Base-by-base conservation (phyloP, 2,113 vertebrate species). In the Poeciliopsis turrubarensis region DNA sequence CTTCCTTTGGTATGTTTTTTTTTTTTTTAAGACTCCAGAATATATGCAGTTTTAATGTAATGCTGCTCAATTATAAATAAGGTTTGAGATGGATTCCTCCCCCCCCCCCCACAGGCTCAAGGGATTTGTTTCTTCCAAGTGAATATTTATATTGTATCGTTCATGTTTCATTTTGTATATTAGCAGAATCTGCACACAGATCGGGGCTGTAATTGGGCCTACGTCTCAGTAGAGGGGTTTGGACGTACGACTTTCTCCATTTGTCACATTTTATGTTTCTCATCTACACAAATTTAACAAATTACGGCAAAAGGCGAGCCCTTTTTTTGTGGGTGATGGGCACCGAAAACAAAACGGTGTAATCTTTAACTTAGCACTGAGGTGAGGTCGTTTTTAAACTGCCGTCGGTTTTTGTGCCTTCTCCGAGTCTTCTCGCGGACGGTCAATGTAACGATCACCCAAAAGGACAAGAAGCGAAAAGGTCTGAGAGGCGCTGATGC, bases 371-470 rank as follows among this genome's bases (percentile, higher is more conserved):
- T 73, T 78, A n/a, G 63, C 71, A 72, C 29, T 61, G 54, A 44
- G 57, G n/a, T 70, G 54, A 73, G 84, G 66, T 77, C 17, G 25
- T 29, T 78, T 67, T 80, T 72, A 54, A 65, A 14, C 65, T 75
- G 57, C 68, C 71, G 77, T 72, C 74, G 25, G 27, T 62, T 41
- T 31, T 47, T 65, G 12, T 60, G 29, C 60, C 9, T 2, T 22
- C 7, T 37, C 60, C 30, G 10, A n/a, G 51, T 57, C 19, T 65
- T n/a, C 26, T 37, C 19, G n/a, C 31, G n/a, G 22, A 37, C 2
- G 10, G 15, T 63, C 61, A 32, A 63, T 11, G 34, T 10, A 34
- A 34, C 37, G 10, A 25, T 8, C 19, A 65, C 3, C 31, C 15
- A 34, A 57, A 32, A 47, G 47, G 39, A 73, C 10, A 26, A 32